These are phyloP conservation scores for Yponomeuta evonymella DNA, from an alignment of 2,888 invertebrate species.

Conservation along the genomic window DNA sequence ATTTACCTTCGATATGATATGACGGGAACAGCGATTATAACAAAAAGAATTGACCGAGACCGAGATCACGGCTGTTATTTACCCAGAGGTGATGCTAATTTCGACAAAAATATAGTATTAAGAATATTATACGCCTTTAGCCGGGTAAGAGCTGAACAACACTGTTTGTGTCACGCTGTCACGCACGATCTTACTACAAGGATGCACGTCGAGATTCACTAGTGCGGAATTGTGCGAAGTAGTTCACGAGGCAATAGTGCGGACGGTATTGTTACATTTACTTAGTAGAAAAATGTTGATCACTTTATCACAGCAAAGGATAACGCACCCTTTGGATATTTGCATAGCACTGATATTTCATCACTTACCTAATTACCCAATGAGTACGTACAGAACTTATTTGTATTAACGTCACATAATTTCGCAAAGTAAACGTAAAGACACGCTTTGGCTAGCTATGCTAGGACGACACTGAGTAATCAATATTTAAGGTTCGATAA, in stretches of 20 bases:
- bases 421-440: background rate
- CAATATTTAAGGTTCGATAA: slow-evolving; percentile 19
- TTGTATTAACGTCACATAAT: background rate
- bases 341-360: background rate
- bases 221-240: too few relatives aligned
- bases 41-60: background rate
- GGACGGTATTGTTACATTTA: background rate
- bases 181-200: background rate
- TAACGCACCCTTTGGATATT: background rate
- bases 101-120: background rate
- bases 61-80: background rate
- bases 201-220: background rate
- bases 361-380: background rate
- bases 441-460: background rate
- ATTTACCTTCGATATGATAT: background rate
- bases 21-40: background rate
- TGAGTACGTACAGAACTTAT: background rate
- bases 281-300: background rate
- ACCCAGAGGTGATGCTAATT: too few relatives aligned
- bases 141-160: background rate
- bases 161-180: background rate
- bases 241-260: background rate
- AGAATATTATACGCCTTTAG: background rate
- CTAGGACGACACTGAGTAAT: background rate
- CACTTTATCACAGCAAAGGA: background rate